Conservation (phyloP, 2,113 vertebrate genomes). For the Gymnobelideus leadbeateri region DNA sequence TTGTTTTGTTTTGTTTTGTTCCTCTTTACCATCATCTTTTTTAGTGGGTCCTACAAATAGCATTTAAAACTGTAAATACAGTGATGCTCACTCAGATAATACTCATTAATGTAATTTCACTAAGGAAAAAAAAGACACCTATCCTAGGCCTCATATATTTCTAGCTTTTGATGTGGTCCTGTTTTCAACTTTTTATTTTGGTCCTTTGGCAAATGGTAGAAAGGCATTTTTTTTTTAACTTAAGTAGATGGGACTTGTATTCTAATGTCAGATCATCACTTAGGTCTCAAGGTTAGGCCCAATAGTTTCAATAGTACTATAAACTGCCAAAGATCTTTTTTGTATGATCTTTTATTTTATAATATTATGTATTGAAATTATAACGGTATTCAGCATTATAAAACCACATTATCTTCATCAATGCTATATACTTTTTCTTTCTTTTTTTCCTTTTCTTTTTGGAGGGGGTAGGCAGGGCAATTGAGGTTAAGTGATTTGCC, state of each 20-base stretch:
- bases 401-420: conserved; percentile 24
- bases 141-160: conserved; percentile 3
- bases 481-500: too few species aligned
- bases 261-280: not conserved
- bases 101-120: conserved; percentile 43
- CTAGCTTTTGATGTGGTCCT: conserved; percentile 7
- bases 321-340: conserved; percentile 7
- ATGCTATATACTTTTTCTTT: not conserved
- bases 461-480: too few species aligned
- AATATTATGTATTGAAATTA: not conserved
- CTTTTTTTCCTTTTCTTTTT: too few species aligned
- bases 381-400: conserved; percentile 35
- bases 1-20: too few species aligned
- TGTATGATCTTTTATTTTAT: conserved; percentile 50
- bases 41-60: not conserved
- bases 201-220: not conserved
- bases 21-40: not conserved
- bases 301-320: not conserved
- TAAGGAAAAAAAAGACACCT: conserved; percentile 13
- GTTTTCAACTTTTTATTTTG: conserved; percentile 15
- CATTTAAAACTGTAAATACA: not conserved
- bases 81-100: conserved; percentile 12
- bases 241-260: not conserved
- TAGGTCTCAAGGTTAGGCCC: not conserved
- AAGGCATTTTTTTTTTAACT: conserved; percentile 26